Percentiles rank a stretch among this genome's conserved stretches.
phyloP scores from a whole-genome alignment of 2,888 invertebrate species.

The Diaphora mendica region DNA sequence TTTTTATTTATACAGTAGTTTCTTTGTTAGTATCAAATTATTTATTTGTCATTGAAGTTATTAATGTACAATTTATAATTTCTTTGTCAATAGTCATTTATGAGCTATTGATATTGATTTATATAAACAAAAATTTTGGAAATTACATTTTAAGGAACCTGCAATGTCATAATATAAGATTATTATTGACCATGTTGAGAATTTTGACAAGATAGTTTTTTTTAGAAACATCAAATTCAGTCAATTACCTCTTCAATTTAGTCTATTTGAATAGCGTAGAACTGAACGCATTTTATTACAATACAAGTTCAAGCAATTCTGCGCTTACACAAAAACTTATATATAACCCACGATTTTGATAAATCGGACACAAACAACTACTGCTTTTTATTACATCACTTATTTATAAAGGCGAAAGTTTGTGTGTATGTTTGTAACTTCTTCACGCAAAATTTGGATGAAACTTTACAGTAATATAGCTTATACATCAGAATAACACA shows the following conservation, averaged over 20 bases:
- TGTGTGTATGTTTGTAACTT: no score
- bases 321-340: no score
- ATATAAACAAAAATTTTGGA: background rate
- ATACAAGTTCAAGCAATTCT: background rate
- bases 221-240: background rate
- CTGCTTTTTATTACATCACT: no score
- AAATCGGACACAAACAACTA: no score
- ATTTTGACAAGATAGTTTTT: background rate
- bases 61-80: background rate
- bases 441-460: no score
- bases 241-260: background rate
- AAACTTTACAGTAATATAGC: no score
- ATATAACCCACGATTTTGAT: no score
- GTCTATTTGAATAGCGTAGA: background rate
- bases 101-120: background rate
- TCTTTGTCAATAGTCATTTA: background rate
- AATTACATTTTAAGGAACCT: background rate
- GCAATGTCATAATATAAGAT: background rate
- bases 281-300: background rate
- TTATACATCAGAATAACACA: no score
- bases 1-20: background rate
- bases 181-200: no score
- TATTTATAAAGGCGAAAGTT: no score
- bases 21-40: background rate
- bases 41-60: background rate